Evolutionary conservation across 30 jellyfish, hydroid and myxozoan species (phyloP), one percentile per base, ranked within the genome.

Genomic region (Mastigias papua): DNA sequence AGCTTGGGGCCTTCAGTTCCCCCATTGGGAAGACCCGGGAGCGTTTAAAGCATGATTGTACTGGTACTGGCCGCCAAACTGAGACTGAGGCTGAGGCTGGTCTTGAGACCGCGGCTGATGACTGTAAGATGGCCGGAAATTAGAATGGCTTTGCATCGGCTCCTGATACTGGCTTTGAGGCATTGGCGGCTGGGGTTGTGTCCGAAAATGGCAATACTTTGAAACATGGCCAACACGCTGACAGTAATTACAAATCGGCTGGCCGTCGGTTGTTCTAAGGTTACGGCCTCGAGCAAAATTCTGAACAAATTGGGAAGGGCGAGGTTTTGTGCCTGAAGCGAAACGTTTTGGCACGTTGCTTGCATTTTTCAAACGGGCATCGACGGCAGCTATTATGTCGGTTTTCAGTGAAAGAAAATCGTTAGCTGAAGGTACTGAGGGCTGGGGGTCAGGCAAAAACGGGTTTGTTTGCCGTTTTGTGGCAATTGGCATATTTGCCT

Each of bases 211-310:
- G 72, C 72, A 60, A 60, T 60, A 60, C 30, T 5, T 22, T 21
- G 72, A 60, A 60, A 73, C 84, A 46, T 73, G 84, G 37, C 68
- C 84, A 10, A 73, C 84, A 22, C 34, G 48, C 13, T 46, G 84
- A 46, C 87, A 76, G 34, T 3, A 21, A 30, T 76, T 76, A 21
- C 87, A 76, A 11, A 76, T 76, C 1, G 87, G 87, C 60, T 76
- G 87, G 32, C 87, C 87, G 49, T 76, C 87, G 2, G 75, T 76
- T 7, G 87, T 76, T 1, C 87, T 11, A 0, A 76, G 30, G 54
- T 76, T 76, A 22, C 46, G 58, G 33, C 87, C 75, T 5, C 75
- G 68, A 1, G 84, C 84, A 73, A 62, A 62, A 21, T 48, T 67
- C 27, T 67, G 48, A 16, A 11, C 9, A 22, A 19, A 23, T 19